Evolutionary conservation across 2,888 invertebrate species (phyloP).

Genomic region (Oligia fasciuncula): DNA sequence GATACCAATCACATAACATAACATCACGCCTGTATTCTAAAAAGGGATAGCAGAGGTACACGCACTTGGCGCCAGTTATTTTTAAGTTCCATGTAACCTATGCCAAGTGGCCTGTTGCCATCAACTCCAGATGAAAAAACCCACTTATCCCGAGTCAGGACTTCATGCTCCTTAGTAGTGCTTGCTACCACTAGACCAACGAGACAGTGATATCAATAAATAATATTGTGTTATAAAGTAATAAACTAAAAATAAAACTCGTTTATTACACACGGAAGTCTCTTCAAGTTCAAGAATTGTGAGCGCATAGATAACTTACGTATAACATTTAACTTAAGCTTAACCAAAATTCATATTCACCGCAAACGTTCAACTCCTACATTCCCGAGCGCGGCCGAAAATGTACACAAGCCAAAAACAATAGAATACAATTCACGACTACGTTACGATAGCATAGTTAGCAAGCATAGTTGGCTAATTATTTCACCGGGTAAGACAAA

Average conservation of each 20-base stretch:
- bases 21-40: too few relatives aligned
- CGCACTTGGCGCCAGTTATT: too few relatives aligned
- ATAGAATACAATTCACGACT: slow-evolving; percentile 47
- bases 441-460: slow-evolving; percentile 57
- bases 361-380: slow-evolving; percentile 18
- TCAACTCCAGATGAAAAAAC: not conserved
- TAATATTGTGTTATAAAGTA: not conserved
- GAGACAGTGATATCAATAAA: not conserved
- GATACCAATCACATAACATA: too few relatives aligned
- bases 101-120: too few relatives aligned
- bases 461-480: slow-evolving; percentile 64
- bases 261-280: not conserved
- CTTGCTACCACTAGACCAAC: not conserved
- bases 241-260: not conserved
- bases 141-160: not conserved
- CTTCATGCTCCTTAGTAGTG: not conserved
- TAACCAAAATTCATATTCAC: slow-evolving; percentile 9
- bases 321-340: slow-evolving; percentile 5
- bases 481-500: slow-evolving; percentile 63
- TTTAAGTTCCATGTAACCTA: too few relatives aligned
- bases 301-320: not conserved
- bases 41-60: too few relatives aligned
- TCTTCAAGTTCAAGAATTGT: not conserved
- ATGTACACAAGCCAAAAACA: slow-evolving; percentile 51
- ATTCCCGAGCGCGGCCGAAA: slow-evolving; percentile 41